Evolutionary conservation across 1,140 invertebrate species (phyloP).

Genomic region (Neodiprion virginianus): DNA sequence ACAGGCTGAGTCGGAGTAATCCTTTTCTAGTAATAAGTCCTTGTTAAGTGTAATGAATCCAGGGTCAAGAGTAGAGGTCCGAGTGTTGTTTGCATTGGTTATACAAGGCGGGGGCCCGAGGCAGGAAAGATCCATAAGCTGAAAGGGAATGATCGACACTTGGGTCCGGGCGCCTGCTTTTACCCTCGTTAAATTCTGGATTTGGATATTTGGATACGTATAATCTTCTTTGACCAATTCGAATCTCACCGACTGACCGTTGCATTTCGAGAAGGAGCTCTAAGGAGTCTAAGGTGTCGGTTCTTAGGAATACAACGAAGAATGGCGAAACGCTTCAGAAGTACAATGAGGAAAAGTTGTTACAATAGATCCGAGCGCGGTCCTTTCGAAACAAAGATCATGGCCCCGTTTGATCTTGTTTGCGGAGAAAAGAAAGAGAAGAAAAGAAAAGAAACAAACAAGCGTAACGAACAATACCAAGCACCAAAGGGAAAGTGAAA

Average conservation of each 20-base stretch:
- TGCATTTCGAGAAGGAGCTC: too few species aligned
- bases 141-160: conserved; percentile 10
- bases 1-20: conserved; percentile 44
- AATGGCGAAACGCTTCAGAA: too few species aligned
- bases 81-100: conserved; percentile 21
- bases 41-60: conserved; percentile 50
- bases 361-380: too few species aligned
- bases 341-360: too few species aligned
- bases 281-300: too few species aligned
- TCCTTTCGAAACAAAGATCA: conserved; percentile 22
- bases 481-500: too few species aligned
- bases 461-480: too few species aligned
- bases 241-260: not conserved
- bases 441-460: too few species aligned
- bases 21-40: conserved; percentile 52
- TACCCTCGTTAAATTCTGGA: conserved; percentile 41
- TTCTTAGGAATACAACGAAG: too few species aligned
- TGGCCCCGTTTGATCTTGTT: conserved; percentile 26
- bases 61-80: conserved; percentile 21
- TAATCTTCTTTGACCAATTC: conserved; percentile 45
- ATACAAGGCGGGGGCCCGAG: not conserved
- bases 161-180: conserved; percentile 25
- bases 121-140: not conserved
- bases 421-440: too few species aligned
- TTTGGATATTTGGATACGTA: conserved; percentile 55